Evolutionary conservation across 2,888 invertebrate species (phyloP), one percentile per base, ranked within the genome.

Genomic region (Patella ulyssiponensis): DNA sequence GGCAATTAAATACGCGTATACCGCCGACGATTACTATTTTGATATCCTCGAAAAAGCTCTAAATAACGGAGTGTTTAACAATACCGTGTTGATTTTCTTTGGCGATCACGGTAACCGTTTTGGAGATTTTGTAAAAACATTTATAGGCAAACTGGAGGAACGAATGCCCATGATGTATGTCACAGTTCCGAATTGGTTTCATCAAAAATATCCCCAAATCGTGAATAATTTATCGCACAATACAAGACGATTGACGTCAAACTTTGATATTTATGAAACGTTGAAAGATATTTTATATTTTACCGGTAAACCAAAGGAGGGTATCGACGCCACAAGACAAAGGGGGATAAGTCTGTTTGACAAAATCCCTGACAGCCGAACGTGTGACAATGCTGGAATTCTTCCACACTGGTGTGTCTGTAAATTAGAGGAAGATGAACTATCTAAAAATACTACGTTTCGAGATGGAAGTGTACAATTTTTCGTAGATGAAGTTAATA

Each of bases 51-150:
- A 97, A 76, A 90, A 91, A 79, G 90, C 92, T 74, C 73, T 85
- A 74, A 91, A 94, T 73, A 69, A 75, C 1, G 83, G 84, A 2
- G 73, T 76, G 23, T 77, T 88, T 4, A 74, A 85, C 7, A 86
- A 86, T 78, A 82, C 86, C 3, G 73, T 87, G 17, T 69, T 88
- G 12, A 53, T 88, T 14, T 86, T 86, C 74, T 86, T 97, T 92
- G 96, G 97, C 90, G 97, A 98, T 89, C 97, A 98, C 88, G 98
- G 98, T 0, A 94, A 97, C 76, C 93, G 97, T 80, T 97, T 95
- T 95, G 97, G 97, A 2, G 93, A 93, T 7, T 96, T 96, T 84
- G 93, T 96, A 15, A 93, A 93, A 83, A 97, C 97, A 0, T 96
- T 95, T 90, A 96, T 97, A 71, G 92, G 92, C 0, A 87, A 90